phyloP scores from a whole-genome alignment of 2,113 vertebrate species.

The Sinosuthora webbiana region DNA sequence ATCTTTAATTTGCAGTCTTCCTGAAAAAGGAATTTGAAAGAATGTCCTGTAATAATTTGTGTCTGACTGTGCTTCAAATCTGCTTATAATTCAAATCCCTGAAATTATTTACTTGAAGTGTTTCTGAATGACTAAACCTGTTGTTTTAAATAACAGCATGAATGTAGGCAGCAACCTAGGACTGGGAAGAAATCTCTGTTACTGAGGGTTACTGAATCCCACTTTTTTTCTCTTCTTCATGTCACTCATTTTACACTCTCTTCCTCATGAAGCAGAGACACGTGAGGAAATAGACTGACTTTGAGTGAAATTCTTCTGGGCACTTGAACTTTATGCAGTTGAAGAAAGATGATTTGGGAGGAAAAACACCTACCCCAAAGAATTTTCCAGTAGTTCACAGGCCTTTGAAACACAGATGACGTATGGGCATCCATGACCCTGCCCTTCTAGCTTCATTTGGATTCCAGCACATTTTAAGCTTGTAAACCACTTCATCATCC shows the following conservation, averaged over 20 bases:
- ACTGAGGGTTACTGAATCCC: neutral
- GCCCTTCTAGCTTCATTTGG: neutral
- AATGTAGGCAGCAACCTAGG: neutral
- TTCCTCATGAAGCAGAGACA: neutral
- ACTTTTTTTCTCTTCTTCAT: neutral
- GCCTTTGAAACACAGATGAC: neutral
- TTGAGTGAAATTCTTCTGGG: neutral
- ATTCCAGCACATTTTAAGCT: neutral
- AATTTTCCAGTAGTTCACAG: neutral
- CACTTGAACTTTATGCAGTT: neutral
- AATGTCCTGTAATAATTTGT: neutral
- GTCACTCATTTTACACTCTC: neutral
- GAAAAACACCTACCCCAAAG: neutral
- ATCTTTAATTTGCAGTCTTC: neutral
- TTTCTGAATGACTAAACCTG: neutral
- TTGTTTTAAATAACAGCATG: neutral
- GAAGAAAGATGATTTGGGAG: neutral
- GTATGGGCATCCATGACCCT: neutral
- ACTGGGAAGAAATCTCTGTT: neutral
- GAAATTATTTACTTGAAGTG: neutral
- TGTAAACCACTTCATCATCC: neutral
- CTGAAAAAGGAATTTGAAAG: neutral
- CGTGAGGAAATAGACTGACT: neutral
- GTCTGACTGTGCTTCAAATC: neutral
- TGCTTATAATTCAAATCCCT: neutral